Evolutionary conservation across 2,888 invertebrate species (phyloP), one percentile per base, ranked within the genome.

Genomic region (Temnothorax ravouxi): DNA sequence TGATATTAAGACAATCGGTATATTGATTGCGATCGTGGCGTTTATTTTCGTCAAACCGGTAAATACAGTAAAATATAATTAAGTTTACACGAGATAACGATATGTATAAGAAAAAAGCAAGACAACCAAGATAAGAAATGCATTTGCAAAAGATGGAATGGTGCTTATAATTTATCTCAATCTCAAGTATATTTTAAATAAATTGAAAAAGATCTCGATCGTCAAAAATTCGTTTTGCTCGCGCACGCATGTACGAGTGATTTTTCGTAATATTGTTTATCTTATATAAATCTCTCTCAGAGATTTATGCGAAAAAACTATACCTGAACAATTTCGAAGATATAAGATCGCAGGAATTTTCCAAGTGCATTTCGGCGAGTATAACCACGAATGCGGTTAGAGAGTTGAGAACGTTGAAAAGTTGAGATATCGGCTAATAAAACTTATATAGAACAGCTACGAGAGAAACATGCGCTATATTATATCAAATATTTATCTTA

Each of bases 71-170:
- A 41, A 67, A 54, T 41, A 9, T 52, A 76, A 67, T 67, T 8
- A 44, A 67, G 9, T 15, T n/a, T 52, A 21, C 3, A 29, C 38
- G 29, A 61, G 29, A 61, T 75, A 62, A 75, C 9, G 13, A 34
- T 18, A 50, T 38, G 5, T n/a, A 47, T 47, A 21, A 47, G 21
- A 34, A 29, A 61, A 61, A 34, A 62, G 15, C 21, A 76, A 64
- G 15, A 29, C 29, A 75, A 62, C 9, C 18, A n/a, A 47, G 25
- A 75, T 47, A 61, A 75, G 50, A 21, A 64, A 64, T 64, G 29
- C 29, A 61, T 44, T 74, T 13, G 44, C 47, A 47, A 15, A 47
- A 41, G 41, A 41, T 41, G 41, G 9, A 41, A 41, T 9, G 41
- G 41, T 41, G 11, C 11, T 41, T 41, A 41, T 6, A 34, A 34